Evolutionary conservation across 2,888 invertebrate species (phyloP).

Genomic region (Leucoma salicis): DNA sequence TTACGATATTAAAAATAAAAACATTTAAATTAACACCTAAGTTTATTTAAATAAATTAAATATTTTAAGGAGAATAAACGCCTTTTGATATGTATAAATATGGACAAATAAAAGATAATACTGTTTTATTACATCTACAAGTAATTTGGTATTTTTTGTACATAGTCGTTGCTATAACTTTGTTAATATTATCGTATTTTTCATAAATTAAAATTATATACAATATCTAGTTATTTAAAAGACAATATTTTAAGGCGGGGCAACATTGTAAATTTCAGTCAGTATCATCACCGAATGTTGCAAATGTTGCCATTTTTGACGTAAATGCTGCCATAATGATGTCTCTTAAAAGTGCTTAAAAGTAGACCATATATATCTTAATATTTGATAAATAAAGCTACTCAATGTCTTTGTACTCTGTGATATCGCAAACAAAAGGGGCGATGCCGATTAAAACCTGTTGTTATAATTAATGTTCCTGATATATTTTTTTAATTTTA

Average conservation of each 20-base stretch:
- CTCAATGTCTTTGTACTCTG: no score
- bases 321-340: no score
- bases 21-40: neutral
- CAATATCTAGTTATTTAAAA: no score
- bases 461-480: no score
- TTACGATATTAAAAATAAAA: neutral
- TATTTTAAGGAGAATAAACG: slow-evolving; percentile 2
- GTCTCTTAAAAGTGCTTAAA: no score
- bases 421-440: no score
- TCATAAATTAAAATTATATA: neutral
- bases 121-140: neutral
- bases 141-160: neutral
- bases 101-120: neutral
- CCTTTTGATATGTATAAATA: neutral
- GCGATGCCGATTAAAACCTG: no score
- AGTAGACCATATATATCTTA: no score
- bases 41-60: neutral
- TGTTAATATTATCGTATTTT: neutral
- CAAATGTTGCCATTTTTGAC: no score
- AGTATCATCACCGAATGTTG: no score
- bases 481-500: no score
- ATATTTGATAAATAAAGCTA: no score
- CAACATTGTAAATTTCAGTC: neutral
- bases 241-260: neutral
- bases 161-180: neutral